Percentiles rank a stretch among this genome's conserved stretches.
These are phyloP conservation scores for Tuberolachnus salignus DNA, from an alignment of 2,888 invertebrate genomes.

Conservation along the genomic window DNA sequence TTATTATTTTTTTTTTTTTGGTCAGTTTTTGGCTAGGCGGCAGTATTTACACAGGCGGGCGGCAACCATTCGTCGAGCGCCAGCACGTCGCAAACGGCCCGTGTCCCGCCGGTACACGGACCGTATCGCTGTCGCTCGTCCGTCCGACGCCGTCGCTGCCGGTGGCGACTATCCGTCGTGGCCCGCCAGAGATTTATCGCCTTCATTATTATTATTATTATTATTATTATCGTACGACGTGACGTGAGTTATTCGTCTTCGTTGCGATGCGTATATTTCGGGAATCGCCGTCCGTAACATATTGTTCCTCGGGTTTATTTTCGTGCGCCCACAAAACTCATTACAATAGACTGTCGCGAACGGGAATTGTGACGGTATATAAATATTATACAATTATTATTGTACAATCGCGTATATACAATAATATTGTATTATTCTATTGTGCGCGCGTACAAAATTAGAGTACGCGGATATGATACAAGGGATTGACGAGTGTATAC, in stretches of 20 bases:
- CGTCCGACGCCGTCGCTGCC: not conserved
- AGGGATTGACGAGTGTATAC: too few species aligned
- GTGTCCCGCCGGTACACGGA: constrained; percentile 19
- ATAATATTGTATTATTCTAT: not conserved
- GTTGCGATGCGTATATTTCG: not conserved
- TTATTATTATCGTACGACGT: not conserved
- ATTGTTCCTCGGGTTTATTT: constrained; percentile 28
- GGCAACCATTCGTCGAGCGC: constrained; percentile 38
- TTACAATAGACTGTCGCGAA: too few species aligned
- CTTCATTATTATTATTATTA: constrained; percentile 35
- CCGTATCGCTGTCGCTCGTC: constrained; percentile 21
- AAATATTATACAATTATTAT: too few species aligned
- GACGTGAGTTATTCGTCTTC: not conserved
- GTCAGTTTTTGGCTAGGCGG: too few species aligned
- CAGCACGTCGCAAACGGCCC: constrained; percentile 27
- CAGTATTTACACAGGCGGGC: constrained; percentile 35
- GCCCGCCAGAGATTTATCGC: constrained; percentile 23
- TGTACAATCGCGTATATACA: too few species aligned
- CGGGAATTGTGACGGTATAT: too few species aligned
- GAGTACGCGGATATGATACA: too few species aligned
- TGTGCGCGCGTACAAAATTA: too few species aligned
- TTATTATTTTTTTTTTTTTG: too few species aligned
- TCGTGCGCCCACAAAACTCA: not conserved
- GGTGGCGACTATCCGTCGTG: not conserved
- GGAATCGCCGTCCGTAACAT: not conserved